Percentiles rank a stretch among this genome's conserved stretches.
phyloP scores from a whole-genome alignment of 30 jellyfish, hydroid and myxozoan species.

The Pseudorhiza aurosa region DNA sequence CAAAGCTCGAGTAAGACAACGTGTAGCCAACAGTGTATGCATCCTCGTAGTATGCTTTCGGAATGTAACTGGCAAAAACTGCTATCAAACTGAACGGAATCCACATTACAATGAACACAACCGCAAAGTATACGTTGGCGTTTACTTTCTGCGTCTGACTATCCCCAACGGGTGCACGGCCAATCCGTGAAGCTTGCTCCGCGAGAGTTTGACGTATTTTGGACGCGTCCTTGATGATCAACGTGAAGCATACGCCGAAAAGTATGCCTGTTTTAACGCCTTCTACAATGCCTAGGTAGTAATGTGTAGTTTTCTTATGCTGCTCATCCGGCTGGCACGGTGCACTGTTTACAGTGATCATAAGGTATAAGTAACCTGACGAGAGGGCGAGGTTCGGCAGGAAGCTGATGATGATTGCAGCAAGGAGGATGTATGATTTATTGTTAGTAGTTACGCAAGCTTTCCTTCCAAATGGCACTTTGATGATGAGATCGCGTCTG shows the following conservation, averaged over 20 bases:
- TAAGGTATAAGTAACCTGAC: slow-evolving; percentile 46
- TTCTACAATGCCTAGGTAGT: slow-evolving; percentile 69
- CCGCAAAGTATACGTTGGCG: slow-evolving; percentile 67
- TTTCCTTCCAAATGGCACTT: slow-evolving; percentile 65
- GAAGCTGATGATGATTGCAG: slow-evolving; percentile 26
- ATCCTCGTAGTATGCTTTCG: slow-evolving; percentile 41
- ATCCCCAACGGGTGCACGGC: slow-evolving; percentile 44
- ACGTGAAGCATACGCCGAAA: slow-evolving; percentile 59
- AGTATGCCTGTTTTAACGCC: slow-evolving; percentile 55
- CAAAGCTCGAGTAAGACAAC: slow-evolving; percentile 63
- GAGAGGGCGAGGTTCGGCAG: slow-evolving; percentile 54
- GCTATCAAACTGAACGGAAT: slow-evolving; percentile 65
- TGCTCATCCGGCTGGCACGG: slow-evolving; percentile 68
- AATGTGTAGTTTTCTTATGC: slow-evolving; percentile 51
- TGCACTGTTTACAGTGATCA: slow-evolving; percentile 32
- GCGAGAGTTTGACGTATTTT: slow-evolving; percentile 58
- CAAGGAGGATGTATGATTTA: not conserved
- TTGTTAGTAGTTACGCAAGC: slow-evolving; percentile 41
- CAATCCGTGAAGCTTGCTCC: slow-evolving; percentile 39
- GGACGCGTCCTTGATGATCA: slow-evolving; percentile 58
- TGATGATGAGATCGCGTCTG: slow-evolving; percentile 61
- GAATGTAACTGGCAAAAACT: slow-evolving; percentile 56
- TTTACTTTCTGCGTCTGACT: slow-evolving; percentile 40
- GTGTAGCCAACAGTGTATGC: slow-evolving; percentile 70
- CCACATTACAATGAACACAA: slow-evolving; percentile 70